Evolutionary conservation across 2,113 vertebrate genomes (phyloP).

Genomic region (Lates calcarifer): DNA sequence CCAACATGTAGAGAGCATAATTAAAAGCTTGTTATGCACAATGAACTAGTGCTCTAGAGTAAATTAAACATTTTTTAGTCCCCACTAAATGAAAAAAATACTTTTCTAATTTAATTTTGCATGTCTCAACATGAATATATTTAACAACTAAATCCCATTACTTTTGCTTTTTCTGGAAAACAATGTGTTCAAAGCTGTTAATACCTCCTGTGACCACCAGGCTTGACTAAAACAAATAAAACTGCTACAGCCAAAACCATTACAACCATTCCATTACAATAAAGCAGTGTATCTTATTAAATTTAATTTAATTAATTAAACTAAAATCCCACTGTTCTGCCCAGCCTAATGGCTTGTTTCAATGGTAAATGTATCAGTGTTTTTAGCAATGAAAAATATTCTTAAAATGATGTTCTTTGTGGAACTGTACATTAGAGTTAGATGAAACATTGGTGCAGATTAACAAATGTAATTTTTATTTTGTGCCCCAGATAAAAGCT

Average conservation of each 20-base stretch:
- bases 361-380: background rate
- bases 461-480: slow-evolving; percentile 38
- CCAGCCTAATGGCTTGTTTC: background rate
- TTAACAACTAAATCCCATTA: background rate
- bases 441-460: slow-evolving; percentile 14
- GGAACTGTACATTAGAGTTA: background rate
- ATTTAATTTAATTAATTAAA: slow-evolving; percentile 21
- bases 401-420: slow-evolving; percentile 1
- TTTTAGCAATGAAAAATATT: slow-evolving; percentile 8
- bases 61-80: background rate
- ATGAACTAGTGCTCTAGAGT: background rate
- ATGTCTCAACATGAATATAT: background rate
- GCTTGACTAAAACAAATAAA: background rate
- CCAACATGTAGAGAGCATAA: background rate
- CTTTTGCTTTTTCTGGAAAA: background rate
- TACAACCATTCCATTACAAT: background rate
- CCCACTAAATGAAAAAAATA: background rate
- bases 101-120: background rate
- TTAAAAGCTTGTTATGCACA: background rate
- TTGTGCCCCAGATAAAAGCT: slow-evolving; percentile 16
- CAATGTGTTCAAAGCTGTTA: background rate
- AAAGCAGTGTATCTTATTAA: background rate
- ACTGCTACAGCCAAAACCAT: background rate
- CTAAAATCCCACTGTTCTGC: background rate
- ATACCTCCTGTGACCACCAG: background rate